phyloP scores from a whole-genome alignment of 2,888 invertebrate species.

The Pollenia amentaria region DNA sequence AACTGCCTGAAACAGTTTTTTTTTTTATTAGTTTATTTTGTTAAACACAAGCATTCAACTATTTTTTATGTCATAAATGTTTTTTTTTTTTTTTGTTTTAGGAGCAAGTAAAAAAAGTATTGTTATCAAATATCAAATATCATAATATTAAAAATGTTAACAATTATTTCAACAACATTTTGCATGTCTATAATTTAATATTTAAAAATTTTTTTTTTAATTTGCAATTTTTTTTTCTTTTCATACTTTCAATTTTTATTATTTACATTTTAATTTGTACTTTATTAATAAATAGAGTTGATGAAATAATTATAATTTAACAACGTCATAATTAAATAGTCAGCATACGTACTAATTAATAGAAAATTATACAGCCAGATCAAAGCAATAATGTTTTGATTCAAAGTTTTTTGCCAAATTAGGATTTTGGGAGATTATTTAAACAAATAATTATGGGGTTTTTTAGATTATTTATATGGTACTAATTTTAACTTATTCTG shows the following conservation, averaged over 20 bases:
- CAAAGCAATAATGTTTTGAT: constrained; percentile 11
- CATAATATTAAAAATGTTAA: constrained; percentile 62
- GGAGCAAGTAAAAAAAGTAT: constrained; percentile 34
- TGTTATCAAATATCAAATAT: constrained; percentile 64
- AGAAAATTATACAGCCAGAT: constrained; percentile 24
- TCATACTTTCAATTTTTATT: constrained; percentile 11
- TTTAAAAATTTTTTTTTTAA: constrained; percentile 9
- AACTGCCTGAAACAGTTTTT: constrained; percentile 54
- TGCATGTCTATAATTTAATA: not conserved
- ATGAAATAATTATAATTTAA: constrained; percentile 55
- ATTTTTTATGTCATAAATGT: constrained; percentile 15
- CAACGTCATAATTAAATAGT: constrained; percentile 48
- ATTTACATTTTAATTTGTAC: constrained; percentile 57
- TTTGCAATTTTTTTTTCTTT: constrained; percentile 10
- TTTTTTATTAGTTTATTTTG: constrained; percentile 16
- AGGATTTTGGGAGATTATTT: not conserved
- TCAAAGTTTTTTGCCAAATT: not conserved
- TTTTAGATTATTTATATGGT: not conserved
- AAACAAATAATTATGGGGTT: constrained; percentile 1
- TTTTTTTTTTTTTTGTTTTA: constrained; percentile 7
- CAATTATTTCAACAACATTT: constrained; percentile 62
- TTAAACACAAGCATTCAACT: constrained; percentile 22
- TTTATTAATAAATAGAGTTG: constrained; percentile 29
- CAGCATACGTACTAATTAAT: constrained; percentile 46
- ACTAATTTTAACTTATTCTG: not conserved